Evolutionary conservation across 2,797 vertebrate genomes (phyloP).

Genomic region (Choloepus didactylus): DNA sequence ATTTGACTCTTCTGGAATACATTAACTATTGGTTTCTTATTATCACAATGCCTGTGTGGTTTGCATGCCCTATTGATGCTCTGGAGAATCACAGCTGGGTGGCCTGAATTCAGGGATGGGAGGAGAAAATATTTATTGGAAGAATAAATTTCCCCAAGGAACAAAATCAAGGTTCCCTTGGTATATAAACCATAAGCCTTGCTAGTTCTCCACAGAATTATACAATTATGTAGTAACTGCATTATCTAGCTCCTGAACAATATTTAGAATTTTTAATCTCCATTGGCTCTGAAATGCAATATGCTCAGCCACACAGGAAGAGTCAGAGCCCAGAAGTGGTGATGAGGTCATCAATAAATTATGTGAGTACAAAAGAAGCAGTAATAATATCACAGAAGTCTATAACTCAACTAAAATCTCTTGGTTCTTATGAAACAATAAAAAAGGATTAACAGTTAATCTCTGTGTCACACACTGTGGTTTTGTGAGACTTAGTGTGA

Average conservation of each 20-base stretch:
- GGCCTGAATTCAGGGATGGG: background rate
- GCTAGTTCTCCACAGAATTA: background rate
- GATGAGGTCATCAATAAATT: background rate
- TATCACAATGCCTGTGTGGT: background rate
- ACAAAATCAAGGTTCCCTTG: background rate
- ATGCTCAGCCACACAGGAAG: background rate
- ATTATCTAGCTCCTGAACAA: background rate
- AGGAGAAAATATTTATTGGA: background rate
- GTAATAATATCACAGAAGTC: background rate
- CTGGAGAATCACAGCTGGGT: background rate
- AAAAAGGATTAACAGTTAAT: rapidly evolving
- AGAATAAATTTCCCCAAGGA: background rate
- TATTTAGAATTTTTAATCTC: background rate
- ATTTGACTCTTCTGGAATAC: background rate
- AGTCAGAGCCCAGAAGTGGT: background rate
- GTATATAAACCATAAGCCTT: background rate
- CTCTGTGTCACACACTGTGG: background rate
- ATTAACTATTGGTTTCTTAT: background rate
- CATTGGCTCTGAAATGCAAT: background rate
- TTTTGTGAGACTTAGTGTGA: background rate
- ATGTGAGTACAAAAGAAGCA: background rate
- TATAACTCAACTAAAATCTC: background rate
- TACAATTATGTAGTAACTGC: background rate
- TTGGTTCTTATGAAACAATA: background rate
- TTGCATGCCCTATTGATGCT: rapidly evolving